Evolutionary conservation across 1,140 invertebrate genomes (phyloP).

Genomic region (Colletes latitarsis): DNA sequence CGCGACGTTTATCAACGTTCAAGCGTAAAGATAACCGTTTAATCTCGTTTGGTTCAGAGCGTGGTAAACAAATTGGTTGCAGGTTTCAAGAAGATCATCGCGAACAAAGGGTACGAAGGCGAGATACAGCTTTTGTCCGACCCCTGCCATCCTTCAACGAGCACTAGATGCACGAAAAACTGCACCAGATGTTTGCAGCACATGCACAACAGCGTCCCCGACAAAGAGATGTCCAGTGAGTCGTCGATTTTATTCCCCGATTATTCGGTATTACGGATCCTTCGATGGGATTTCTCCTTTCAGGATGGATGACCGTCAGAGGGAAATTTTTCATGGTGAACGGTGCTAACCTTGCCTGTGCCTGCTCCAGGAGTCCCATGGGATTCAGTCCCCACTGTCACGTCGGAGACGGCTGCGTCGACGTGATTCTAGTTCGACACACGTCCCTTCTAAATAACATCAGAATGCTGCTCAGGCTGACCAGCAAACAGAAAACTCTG

Average conservation of each 20-base stretch:
- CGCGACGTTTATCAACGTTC: no score
- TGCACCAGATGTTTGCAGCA: conserved; percentile 78
- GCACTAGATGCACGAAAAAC: conserved; percentile 79
- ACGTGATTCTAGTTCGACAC: conserved; percentile 89
- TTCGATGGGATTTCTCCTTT: conserved; percentile 13
- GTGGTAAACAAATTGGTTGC: conserved; percentile 3
- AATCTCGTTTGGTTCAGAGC: no score
- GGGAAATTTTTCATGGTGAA: conserved; percentile 91
- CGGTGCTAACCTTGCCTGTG: conserved; percentile 90
- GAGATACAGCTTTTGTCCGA: conserved; percentile 84
- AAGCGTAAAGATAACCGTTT: no score
- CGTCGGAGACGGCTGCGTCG: conserved; percentile 90
- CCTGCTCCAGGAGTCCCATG: conserved; percentile 87
- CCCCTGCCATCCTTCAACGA: conserved; percentile 75
- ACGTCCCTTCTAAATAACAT: conserved; percentile 89
- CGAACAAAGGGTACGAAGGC: conserved; percentile 87
- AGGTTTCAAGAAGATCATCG: conserved; percentile 89
- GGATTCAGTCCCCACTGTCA: conserved; percentile 91
- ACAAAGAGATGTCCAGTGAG: conserved; percentile 73
- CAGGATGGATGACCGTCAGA: conserved; percentile 84
- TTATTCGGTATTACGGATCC: no score
- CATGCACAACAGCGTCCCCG: conserved; percentile 60
- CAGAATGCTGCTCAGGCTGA: conserved; percentile 85
- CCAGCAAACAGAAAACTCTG: conserved; percentile 83
- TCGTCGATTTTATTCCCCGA: neutral